A percentile compares a stretch with the other conserved stretches of the same genome.
Conservation (phyloP, 2,888 invertebrate genomes). For the Hedya salicella region DNA sequence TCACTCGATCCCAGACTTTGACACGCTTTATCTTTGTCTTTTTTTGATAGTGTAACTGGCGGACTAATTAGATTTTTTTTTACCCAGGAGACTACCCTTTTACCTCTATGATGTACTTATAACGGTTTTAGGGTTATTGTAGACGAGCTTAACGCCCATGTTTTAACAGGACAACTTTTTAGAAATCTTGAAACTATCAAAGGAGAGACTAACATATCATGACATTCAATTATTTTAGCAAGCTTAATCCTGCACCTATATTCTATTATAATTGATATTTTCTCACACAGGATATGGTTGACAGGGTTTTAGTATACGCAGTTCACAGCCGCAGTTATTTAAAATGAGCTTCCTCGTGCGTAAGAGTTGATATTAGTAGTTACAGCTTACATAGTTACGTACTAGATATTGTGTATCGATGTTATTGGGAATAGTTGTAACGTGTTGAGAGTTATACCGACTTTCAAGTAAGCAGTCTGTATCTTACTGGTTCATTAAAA, state of each 20-base stretch:
- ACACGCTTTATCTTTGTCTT: no score
- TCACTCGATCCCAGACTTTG: no score
- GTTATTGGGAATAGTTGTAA: conserved; percentile 15
- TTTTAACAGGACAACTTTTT: no score
- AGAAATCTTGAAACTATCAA: no score
- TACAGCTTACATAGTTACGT: conserved; percentile 44
- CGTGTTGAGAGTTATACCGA: neutral
- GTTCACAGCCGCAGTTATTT: conserved; percentile 45
- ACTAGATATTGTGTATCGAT: conserved; percentile 44
- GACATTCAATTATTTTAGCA: no score
- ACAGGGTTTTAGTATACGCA: conserved; percentile 56
- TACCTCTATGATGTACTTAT: no score
- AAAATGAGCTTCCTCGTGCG: conserved; percentile 49
- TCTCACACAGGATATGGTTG: conserved; percentile 56
- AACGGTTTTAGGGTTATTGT: no score
- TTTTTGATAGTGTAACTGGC: no score
- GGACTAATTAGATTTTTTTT: no score
- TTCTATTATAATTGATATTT: conserved; percentile 27
- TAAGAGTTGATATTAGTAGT: conserved; percentile 45
- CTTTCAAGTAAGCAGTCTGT: neutral
- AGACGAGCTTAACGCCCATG: no score
- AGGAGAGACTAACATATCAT: no score
- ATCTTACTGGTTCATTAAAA: neutral
- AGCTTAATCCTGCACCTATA: conserved; percentile 33
- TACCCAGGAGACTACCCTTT: no score